Evolutionary conservation across 2,797 vertebrate species (phyloP), one percentile per base, ranked within the genome.

Genomic region (Hapalemur alaotrensis): DNA sequence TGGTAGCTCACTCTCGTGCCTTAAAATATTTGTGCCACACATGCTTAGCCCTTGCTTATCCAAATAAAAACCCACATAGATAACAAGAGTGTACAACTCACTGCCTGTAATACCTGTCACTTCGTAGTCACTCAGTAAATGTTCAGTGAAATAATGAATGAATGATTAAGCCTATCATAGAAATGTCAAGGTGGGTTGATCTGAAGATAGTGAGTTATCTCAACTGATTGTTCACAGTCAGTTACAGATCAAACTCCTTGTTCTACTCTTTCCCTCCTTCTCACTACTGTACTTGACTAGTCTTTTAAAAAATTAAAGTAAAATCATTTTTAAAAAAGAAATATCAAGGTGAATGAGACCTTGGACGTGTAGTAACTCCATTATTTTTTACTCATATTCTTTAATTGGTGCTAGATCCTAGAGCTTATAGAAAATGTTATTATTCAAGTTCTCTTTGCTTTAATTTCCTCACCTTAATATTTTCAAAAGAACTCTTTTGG

Each of bases 401-500:
- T 50, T 93, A 81, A 79, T 90, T 88, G 25, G 22, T 95, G 14
- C 67, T 90, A 92, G 54, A 57, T 92, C 70, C 63, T 75, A 83
- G 72, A 76, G 35, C 32, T 70, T 82, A 93, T 67, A 52, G 76
- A 88, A 84, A 82, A 92, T 78, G 23, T 32, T 7, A 50, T 84
- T 81, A 41, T 81, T 83, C 84, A 91, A n/a, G 38, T 95, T 80
- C 35, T 78, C 28, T 43, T 85, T 84, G 57, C 87, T 75, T 92
- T 89, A 63, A 79, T 93, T 91, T 92, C 87, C 61, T 95, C 48
- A 73, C 22, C 32, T 88, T 50, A 83, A 81, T 96, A 61, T 83
- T 95, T 96, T 90, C 46, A 81, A 90, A 95, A 76, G 43, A 88
- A 73, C 93, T 96, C 4, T 87, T 90, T 57, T n/a, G 63, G 54